Evolutionary conservation across 2,888 invertebrate genomes (phyloP).

Genomic region (Tuta absoluta): DNA sequence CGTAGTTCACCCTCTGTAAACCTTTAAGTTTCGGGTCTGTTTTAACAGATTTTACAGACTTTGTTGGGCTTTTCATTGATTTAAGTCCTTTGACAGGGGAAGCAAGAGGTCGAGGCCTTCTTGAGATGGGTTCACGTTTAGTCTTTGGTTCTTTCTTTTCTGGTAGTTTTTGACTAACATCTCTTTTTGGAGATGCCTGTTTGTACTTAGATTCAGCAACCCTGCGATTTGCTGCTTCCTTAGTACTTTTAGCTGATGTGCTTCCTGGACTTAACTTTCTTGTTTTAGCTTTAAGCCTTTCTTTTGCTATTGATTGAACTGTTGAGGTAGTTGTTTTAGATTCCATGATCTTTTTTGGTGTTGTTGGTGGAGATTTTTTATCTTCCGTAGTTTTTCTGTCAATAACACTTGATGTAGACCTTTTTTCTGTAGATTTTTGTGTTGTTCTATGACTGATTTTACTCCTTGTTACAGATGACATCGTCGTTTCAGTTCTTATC

Average conservation of each 20-base stretch:
- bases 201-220: conserved; percentile 89
- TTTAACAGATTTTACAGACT: conserved; percentile 82
- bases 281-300: conserved; percentile 74
- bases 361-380: conserved; percentile 87
- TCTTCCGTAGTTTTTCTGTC: conserved; percentile 80
- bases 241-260: conserved; percentile 92
- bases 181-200: conserved; percentile 77
- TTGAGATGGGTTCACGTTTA: conserved; percentile 88
- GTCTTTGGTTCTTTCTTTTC: conserved; percentile 80
- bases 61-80: conserved; percentile 84
- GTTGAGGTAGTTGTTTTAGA: conserved; percentile 65
- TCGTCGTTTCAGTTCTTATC: conserved; percentile 45
- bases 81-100: conserved; percentile 83
- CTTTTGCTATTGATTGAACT: conserved; percentile 58
- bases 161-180: conserved; percentile 63
- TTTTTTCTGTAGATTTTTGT: conserved; percentile 76
- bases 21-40: conserved; percentile 68
- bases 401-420: conserved; percentile 55
- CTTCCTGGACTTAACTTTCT: conserved; percentile 84
- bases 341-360: conserved; percentile 86
- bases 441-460: conserved; percentile 77
- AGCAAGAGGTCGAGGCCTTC: conserved; percentile 85
- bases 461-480: conserved; percentile 70
- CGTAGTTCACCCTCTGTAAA: conserved; percentile 82
- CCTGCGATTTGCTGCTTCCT: conserved; percentile 93